Evolutionary conservation across 1,140 invertebrate genomes (phyloP).

Genomic region (Wiebesia pumilae): DNA sequence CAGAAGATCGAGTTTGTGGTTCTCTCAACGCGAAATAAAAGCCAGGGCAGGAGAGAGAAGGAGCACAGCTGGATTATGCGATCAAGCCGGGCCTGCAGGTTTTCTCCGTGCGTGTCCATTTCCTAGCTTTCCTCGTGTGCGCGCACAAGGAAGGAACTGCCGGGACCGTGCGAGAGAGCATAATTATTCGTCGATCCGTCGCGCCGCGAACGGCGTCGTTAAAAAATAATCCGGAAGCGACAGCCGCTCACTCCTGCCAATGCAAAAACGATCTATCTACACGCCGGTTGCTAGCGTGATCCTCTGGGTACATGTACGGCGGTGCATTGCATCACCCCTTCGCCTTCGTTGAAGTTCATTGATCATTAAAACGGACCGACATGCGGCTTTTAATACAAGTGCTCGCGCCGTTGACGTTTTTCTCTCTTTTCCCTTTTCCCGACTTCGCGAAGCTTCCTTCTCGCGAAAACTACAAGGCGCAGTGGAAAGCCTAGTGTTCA

Average conservation of each 20-base stretch:
- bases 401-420: neutral
- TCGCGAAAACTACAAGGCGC: neutral
- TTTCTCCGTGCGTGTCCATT: constrained; percentile 35
- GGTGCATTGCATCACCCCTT: constrained; percentile 13
- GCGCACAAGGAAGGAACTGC: constrained; percentile 35
- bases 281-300: neutral
- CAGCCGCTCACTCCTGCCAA: neutral
- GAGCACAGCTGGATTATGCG: constrained; percentile 9
- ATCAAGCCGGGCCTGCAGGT: neutral
- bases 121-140: constrained; percentile 46
- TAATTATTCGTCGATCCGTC: constrained; percentile 41
- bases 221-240: constrained; percentile 47
- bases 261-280: constrained; percentile 38
- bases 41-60: neutral
- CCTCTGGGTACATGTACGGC: neutral
- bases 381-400: neutral
- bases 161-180: neutral
- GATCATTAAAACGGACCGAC: constrained; percentile 42
- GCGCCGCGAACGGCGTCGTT: constrained; percentile 1
- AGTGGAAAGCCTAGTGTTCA: neutral
- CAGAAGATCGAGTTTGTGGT: constrained; percentile 32
- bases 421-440: neutral
- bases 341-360: constrained; percentile 37
- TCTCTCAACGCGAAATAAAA: neutral
- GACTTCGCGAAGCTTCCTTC: neutral